Percentiles rank a stretch among this genome's conserved stretches.
phyloP scores from a whole-genome alignment of 2,888 invertebrate genomes.

The Teleiodes luculella region DNA sequence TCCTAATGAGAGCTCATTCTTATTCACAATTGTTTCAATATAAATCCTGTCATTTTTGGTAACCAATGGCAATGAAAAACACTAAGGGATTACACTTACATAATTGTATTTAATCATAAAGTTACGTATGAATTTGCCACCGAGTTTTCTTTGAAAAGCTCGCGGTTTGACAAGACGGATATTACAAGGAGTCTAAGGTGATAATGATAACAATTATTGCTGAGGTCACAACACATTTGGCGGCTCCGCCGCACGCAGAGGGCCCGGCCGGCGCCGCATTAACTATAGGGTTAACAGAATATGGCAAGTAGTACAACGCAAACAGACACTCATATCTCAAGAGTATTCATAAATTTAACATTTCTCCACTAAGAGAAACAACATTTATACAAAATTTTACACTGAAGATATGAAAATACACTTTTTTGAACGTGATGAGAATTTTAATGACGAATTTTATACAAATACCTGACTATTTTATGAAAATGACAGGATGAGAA shows the following conservation, averaged over 20 bases:
- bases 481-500: conserved; percentile 63
- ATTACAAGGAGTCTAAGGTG: conserved; percentile 43
- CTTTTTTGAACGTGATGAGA: conserved; percentile 24
- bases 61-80: conserved; percentile 76
- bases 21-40: conserved; percentile 73
- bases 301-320: conserved; percentile 34
- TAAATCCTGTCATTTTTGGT: conserved; percentile 78
- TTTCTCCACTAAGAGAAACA: conserved; percentile 42
- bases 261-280: conserved; percentile 8
- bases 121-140: conserved; percentile 66
- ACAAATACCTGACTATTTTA: conserved; percentile 32
- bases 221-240: conserved; percentile 57
- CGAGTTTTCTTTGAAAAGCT: conserved; percentile 58
- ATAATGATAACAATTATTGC: conserved; percentile 61
- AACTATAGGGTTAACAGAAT: conserved; percentile 12
- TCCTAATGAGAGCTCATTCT: conserved; percentile 65
- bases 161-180: conserved; percentile 55
- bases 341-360: conserved; percentile 41
- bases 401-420: conserved; percentile 34
- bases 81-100: conserved; percentile 65
- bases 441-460: conserved; percentile 22
- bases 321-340: conserved; percentile 37
- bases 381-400: conserved; percentile 43
- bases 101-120: conserved; percentile 54
- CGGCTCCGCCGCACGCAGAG: conserved; percentile 20